phyloP scores from a whole-genome alignment of 37 sponge, comb jelly and placozoan genomes.

The Ianthella basta region DNA sequence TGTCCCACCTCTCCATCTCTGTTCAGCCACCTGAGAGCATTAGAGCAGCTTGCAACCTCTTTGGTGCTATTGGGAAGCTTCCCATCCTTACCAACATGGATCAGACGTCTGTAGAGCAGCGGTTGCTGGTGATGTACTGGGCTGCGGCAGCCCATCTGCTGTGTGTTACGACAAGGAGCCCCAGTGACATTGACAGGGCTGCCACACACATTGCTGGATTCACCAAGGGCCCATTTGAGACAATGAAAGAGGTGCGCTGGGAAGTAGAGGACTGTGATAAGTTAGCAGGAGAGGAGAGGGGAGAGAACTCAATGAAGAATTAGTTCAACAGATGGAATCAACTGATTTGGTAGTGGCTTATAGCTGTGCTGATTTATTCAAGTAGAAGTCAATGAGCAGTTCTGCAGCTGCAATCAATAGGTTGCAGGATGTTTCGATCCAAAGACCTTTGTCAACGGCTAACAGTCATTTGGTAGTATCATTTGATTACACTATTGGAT shows the following conservation, averaged over 20 bases:
- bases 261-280: no score
- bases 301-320: no score
- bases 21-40: not conserved
- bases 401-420: no score
- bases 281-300: no score
- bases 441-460: no score
- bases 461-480: no score
- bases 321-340: no score
- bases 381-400: no score
- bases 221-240: constrained; percentile 61
- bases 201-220: constrained; percentile 35
- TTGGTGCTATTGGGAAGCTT: constrained; percentile 32
- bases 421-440: no score
- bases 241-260: constrained; percentile 49
- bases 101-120: not conserved
- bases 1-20: not conserved
- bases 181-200: not conserved
- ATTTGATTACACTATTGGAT: no score
- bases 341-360: no score
- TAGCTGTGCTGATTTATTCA: no score
- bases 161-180: not conserved
- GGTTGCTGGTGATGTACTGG: not conserved
- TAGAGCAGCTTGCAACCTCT: constrained; percentile 30
- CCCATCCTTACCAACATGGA: constrained; percentile 37
- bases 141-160: not conserved